phyloP scores from a whole-genome alignment of 35 echinoderm and acorn worm species.

The Ophioderma brevispina region DNA sequence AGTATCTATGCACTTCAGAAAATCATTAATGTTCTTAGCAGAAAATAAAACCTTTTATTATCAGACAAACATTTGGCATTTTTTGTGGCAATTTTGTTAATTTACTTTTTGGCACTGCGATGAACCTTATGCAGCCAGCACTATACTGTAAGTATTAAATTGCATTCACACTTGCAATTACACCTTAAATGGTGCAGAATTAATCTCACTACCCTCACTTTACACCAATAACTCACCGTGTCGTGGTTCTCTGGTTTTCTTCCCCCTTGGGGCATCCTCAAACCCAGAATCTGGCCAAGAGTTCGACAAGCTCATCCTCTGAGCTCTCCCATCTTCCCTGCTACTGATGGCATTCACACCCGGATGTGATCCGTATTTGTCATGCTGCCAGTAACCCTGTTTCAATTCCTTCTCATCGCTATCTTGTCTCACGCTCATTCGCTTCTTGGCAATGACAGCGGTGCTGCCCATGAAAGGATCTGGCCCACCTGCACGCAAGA shows the following conservation, averaged over 20 bases:
- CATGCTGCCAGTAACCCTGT: neutral
- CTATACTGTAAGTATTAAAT: too few relatives aligned
- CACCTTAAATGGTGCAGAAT: too few relatives aligned
- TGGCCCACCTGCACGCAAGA: conserved; percentile 35
- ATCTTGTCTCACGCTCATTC: conserved; percentile 17
- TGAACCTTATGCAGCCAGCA: too few relatives aligned
- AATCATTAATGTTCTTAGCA: too few relatives aligned
- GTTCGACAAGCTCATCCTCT: conserved; percentile 48
- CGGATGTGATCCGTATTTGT: conserved; percentile 28
- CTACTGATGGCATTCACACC: conserved; percentile 6
- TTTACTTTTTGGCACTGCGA: too few relatives aligned
- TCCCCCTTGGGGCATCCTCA: conserved; percentile 24
- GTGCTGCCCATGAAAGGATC: conserved; percentile 61
- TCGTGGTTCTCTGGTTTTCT: conserved; percentile 32
- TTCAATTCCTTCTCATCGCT: conserved; percentile 8
- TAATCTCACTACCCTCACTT: too few relatives aligned
- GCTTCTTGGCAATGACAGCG: conserved; percentile 57
- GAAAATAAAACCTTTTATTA: too few relatives aligned
- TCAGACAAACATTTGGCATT: too few relatives aligned
- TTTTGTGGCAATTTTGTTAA: too few relatives aligned
- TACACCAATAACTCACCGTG: conserved; percentile 51
- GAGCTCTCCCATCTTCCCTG: neutral
- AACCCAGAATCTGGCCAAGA: conserved; percentile 48
- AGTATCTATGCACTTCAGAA: too few relatives aligned
- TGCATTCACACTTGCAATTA: too few relatives aligned